Conservation (phyloP, 1,140 invertebrate genomes). For the Archivesica marissinica region DNA sequence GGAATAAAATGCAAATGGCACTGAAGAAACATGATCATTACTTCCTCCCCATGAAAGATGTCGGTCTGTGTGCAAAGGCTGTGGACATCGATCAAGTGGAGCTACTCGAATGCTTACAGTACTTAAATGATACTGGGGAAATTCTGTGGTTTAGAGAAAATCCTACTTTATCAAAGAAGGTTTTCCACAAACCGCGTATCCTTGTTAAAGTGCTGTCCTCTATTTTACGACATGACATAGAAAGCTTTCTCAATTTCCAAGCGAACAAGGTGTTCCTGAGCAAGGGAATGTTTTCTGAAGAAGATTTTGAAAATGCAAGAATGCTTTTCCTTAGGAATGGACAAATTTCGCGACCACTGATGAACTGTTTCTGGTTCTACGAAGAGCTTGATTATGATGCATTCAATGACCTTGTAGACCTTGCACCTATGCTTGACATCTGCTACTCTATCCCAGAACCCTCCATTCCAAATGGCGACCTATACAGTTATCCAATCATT, state of each 20-base stretch:
- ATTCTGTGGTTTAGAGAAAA: slow-evolving; percentile 78
- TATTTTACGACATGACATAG: slow-evolving; percentile 79
- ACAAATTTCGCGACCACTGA: slow-evolving; percentile 80
- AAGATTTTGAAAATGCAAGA: slow-evolving; percentile 71
- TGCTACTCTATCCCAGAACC: slow-evolving; percentile 81
- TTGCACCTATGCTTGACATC: slow-evolving; percentile 77
- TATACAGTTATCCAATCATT: slow-evolving; percentile 74
- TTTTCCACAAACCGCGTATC: slow-evolving; percentile 79
- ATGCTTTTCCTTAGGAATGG: slow-evolving; percentile 75
- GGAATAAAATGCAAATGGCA: slow-evolving; percentile 72
- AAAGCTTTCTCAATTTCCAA: slow-evolving; percentile 74
- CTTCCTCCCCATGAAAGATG: slow-evolving; percentile 75
- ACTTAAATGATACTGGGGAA: slow-evolving; percentile 80
- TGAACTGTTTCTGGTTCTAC: slow-evolving; percentile 81
- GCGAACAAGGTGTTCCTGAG: slow-evolving; percentile 78
- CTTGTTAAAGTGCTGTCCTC: slow-evolving; percentile 75
- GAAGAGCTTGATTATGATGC: slow-evolving; percentile 70
- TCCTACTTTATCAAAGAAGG: slow-evolving; percentile 69
- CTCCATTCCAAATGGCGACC: slow-evolving; percentile 69
- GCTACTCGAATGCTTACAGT: slow-evolving; percentile 77
- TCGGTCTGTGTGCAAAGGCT: slow-evolving; percentile 67
- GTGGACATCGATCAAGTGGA: slow-evolving; percentile 71
- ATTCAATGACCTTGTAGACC: slow-evolving; percentile 75
- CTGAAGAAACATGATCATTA: slow-evolving; percentile 74
- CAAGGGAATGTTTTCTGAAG: slow-evolving; percentile 72